These are phyloP conservation scores for Gopherus evgoodei DNA, from an alignment of 2,113 vertebrate species.

Conservation along the genomic window DNA sequence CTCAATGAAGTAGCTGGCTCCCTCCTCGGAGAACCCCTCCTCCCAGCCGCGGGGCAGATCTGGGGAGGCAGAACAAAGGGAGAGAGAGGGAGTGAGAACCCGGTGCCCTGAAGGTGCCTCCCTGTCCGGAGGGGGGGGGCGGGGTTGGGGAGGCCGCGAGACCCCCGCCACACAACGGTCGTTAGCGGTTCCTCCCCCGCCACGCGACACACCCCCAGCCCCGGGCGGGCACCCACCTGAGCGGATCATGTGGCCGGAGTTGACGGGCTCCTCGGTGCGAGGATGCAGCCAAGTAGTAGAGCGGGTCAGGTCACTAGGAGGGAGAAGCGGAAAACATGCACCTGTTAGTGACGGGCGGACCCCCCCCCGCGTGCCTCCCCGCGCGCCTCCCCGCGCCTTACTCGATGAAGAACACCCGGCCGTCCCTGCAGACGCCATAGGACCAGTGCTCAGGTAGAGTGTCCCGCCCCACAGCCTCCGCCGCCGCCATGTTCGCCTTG, in stretches of 20 bases:
- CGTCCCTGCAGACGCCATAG: constrained; percentile 93
- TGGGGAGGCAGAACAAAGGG: constrained; percentile 56
- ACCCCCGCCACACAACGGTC: constrained; percentile 11
- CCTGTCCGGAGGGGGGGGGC: too few species aligned
- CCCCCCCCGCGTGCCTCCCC: not conserved
- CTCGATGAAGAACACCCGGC: constrained; percentile 96
- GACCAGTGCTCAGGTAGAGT: constrained; percentile 94
- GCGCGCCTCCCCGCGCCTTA: constrained; percentile 72
- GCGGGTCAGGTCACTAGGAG: constrained; percentile 88
- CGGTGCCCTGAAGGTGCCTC: not conserved
- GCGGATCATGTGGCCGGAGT: constrained; percentile 98
- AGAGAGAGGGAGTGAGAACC: constrained; percentile 6
- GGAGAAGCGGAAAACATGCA: constrained; percentile 76
- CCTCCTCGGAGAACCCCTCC: constrained; percentile 96
- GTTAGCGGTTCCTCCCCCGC: not conserved
- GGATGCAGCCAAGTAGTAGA: constrained; percentile 95
- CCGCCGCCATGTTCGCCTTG: constrained; percentile 91
- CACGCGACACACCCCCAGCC: not conserved
- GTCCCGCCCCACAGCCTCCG: constrained; percentile 89
- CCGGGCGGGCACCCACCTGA: constrained; percentile 85
- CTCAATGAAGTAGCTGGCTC: constrained; percentile 99
- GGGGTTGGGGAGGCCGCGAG: not conserved
- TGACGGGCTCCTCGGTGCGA: constrained; percentile 94
- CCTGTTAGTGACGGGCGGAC: constrained; percentile 72
- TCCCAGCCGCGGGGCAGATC: constrained; percentile 97